Conservation (phyloP, 1,140 invertebrate species). For the Apolygus lucorum region DNA sequence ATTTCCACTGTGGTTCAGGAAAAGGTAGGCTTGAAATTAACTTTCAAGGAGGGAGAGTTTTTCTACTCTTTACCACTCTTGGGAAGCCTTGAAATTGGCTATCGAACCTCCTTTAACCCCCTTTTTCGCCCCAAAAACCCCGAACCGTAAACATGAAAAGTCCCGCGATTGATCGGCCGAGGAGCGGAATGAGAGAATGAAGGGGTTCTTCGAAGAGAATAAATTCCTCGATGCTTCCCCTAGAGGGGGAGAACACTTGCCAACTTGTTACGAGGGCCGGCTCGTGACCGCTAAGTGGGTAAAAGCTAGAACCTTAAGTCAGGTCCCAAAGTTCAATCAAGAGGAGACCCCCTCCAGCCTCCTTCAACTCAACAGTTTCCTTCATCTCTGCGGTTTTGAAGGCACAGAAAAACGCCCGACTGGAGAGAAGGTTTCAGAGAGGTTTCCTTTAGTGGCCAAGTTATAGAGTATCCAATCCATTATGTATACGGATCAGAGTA, state of each 20-base stretch:
- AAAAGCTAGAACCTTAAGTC: not conserved
- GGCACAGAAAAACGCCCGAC: not conserved
- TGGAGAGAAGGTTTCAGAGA: not conserved
- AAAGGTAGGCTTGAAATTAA: too few relatives aligned
- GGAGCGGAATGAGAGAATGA: not conserved
- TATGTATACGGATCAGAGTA: not conserved
- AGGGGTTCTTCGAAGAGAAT: not conserved
- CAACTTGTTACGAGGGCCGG: not conserved
- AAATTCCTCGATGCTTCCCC: too few relatives aligned
- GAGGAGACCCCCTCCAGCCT: not conserved
- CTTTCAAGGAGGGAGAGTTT: not conserved
- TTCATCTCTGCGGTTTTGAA: not conserved
- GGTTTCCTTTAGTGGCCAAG: not conserved
- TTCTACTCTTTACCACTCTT: not conserved
- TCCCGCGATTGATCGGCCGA: not conserved
- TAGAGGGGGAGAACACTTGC: not conserved
- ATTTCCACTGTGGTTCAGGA: too few relatives aligned
- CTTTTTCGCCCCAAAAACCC: too few relatives aligned
- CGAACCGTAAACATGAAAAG: not conserved
- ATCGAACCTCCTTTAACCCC: not conserved
- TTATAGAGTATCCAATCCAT: not conserved
- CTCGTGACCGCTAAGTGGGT: not conserved
- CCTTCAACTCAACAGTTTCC: not conserved
- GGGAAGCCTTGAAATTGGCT: not conserved
- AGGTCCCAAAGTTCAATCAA: not conserved